Evolutionary conservation across 1,140 invertebrate genomes (phyloP).

Genomic region (Holcopasites calliopsidis): DNA sequence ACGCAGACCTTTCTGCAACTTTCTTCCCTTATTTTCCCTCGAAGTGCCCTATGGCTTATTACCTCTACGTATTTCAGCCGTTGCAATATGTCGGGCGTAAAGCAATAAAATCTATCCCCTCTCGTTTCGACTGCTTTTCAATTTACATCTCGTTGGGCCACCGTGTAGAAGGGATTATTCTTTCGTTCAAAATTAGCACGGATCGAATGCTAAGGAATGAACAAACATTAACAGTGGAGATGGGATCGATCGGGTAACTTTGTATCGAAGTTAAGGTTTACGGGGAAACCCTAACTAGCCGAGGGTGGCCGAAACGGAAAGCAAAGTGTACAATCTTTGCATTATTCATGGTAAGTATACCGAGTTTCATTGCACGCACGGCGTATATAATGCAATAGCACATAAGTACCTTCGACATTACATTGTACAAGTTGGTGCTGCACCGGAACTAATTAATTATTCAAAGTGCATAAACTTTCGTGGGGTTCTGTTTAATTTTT

Average conservation of each 20-base stretch:
- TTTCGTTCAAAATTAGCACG: too few species aligned
- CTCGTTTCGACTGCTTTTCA: background rate
- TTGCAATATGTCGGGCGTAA: background rate
- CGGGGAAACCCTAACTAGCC: background rate
- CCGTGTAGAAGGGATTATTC: too few species aligned
- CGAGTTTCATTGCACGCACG: background rate
- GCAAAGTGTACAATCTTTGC: slow-evolving; percentile 10
- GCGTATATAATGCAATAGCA: slow-evolving; percentile 7
- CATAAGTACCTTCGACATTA: background rate
- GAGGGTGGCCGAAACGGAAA: background rate
- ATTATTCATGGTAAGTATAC: slow-evolving; percentile 3
- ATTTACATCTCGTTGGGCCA: background rate
- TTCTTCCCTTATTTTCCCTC: background rate
- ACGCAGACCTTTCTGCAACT: background rate
- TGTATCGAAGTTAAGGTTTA: background rate
- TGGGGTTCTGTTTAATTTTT: slow-evolving; percentile 2
- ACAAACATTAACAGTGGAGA: background rate
- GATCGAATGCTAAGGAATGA: background rate
- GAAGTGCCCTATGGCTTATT: too few species aligned
- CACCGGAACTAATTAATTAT: slow-evolving; percentile 2
- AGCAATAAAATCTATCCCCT: background rate
- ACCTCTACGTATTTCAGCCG: background rate
- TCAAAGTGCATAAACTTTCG: slow-evolving; percentile 9
- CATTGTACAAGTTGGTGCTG: background rate
- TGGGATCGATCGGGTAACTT: background rate